Evolutionary conservation across 2,797 vertebrate species (phyloP), one percentile per base, ranked within the genome.

Genomic region (Petrocephalus schoutedeni): DNA sequence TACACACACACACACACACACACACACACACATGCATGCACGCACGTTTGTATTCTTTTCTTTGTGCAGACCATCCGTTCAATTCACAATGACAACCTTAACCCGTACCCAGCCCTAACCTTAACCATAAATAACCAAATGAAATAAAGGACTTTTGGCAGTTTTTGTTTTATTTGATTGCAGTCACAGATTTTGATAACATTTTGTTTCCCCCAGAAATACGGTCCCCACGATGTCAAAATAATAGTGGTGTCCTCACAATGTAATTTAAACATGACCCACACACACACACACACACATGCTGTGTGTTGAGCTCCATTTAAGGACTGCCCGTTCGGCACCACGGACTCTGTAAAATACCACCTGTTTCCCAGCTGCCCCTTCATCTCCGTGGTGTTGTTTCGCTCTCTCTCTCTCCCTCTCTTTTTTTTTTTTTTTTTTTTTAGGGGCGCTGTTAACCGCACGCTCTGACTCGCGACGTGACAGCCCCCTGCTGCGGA

Each of bases 311-410:
- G 88, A 90, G 92, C 93, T 90, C 93, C 90, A 90, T 93, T 94
- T 94, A 92, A 91, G 92, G 92, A 91, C 90, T 92, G 92, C 91
- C 91, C 91, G 93, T 93, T 95, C 94, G 93, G 93, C 94, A 94
- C 95, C 94, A 94, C 89, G 90, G 92, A 92, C 90, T 91, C 94
- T 94, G 94, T 96, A 95, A 95, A 96, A 94, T 93, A 91, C 94
- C 95, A 95, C 95, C 94, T 95, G 94, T 95, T 94, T 93, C 92
- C 90, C 89, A 91, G 93, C 93, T 94, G 92, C 85, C 92, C 92
- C 71, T 82, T 91, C 93, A 90, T 92, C 92, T 92, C 90, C 85
- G 90, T 89, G 90, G 88, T 89, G 90, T 90, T 32, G 61, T 28
- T 64, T 28, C 61, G 0, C 23, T 28, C 28, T 28, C 28, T 28